Evolutionary conservation across 2,797 vertebrate genomes (phyloP).

Genomic region (Paramormyrops hopkinsi): DNA sequence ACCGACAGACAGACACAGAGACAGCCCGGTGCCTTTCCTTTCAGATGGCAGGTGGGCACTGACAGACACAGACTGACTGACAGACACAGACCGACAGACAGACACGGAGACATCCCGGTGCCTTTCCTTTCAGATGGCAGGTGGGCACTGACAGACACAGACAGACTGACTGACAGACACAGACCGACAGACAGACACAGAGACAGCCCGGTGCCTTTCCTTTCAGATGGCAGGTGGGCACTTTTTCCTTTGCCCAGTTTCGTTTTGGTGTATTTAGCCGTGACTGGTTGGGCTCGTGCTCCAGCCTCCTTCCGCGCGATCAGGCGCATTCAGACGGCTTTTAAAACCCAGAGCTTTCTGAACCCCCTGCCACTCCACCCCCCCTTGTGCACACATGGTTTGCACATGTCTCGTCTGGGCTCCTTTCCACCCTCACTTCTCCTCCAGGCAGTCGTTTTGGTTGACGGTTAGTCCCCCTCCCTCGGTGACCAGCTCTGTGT

Average conservation of each 20-base stretch:
- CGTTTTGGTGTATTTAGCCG: not conserved
- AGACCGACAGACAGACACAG: no score
- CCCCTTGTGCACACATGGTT: slow-evolving; percentile 1
- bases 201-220: not conserved
- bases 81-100: no score
- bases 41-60: not conserved
- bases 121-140: no score
- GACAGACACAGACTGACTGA: no score
- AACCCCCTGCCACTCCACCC: not conserved
- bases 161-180: no score
- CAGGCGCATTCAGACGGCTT: not conserved
- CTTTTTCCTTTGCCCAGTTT: not conserved
- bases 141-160: not conserved
- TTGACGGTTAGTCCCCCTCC: not conserved
- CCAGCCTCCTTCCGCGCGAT: not conserved
- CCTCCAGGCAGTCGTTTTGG: not conserved
- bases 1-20: no score
- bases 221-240: not conserved
- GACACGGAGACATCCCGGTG: not conserved
- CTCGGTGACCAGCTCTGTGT: slow-evolving; percentile 9
- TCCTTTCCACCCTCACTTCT: not conserved
- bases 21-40: not conserved
- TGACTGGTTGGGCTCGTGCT: not conserved
- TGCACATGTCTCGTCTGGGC: slow-evolving; percentile 9
- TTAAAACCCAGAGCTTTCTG: not conserved